Conservation (phyloP, 2,888 invertebrate genomes). For the Sphaerophoria taeniata region DNA sequence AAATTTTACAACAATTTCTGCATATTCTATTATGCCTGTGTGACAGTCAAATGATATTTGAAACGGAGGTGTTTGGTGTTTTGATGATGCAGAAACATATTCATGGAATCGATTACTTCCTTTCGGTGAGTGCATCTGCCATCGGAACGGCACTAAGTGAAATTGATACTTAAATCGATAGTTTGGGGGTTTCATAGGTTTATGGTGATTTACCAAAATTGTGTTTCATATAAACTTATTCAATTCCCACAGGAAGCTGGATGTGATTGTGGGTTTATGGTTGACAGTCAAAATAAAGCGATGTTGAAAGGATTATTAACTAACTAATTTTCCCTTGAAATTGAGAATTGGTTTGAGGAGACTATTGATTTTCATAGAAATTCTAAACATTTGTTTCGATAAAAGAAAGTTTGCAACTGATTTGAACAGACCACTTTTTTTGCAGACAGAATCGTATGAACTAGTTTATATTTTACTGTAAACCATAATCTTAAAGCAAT, state of each 20-base stretch:
- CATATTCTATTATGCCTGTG: constrained; percentile 33
- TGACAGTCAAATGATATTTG: constrained; percentile 61
- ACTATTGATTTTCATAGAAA: too few relatives aligned
- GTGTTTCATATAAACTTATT: constrained; percentile 10
- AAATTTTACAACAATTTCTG: constrained; percentile 47
- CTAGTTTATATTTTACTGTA: not conserved
- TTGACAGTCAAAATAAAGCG: too few relatives aligned
- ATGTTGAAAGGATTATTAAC: too few relatives aligned
- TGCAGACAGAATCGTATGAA: too few relatives aligned
- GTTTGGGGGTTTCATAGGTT: not conserved
- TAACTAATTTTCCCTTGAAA: too few relatives aligned
- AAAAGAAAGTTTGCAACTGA: too few relatives aligned
- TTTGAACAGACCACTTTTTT: too few relatives aligned
- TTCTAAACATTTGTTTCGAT: too few relatives aligned
- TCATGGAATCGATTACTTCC: not conserved
- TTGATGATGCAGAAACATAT: not conserved
- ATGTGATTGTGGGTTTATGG: not conserved
- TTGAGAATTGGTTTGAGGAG: too few relatives aligned
- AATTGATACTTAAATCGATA: not conserved
- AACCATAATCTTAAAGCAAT: not conserved
- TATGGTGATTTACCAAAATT: constrained; percentile 10
- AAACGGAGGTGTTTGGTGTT: constrained; percentile 35
- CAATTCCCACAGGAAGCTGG: not conserved
- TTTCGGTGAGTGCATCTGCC: constrained; percentile 19
- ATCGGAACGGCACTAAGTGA: not conserved